Conservation (phyloP, 2,888 invertebrate species). For the Meghimatium bilineatum region DNA sequence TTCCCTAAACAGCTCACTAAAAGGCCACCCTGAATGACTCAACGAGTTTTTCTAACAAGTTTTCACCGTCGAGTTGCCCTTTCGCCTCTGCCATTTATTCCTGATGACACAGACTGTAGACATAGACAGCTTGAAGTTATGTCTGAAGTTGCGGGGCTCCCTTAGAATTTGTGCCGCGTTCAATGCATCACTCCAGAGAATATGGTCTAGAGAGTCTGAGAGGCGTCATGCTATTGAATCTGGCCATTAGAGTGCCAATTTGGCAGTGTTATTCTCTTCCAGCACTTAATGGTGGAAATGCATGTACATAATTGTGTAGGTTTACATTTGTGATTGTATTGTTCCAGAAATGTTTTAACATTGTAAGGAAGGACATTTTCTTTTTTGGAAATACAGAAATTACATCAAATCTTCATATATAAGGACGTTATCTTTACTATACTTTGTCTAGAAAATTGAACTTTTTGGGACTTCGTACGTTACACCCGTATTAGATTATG, state of each 20-base stretch:
- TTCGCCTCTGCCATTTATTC: background rate
- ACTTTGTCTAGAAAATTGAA: too few species aligned
- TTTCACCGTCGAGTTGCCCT: background rate
- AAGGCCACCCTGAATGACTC: background rate
- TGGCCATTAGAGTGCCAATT: background rate
- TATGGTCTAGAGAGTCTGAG: background rate
- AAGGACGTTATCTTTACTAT: too few species aligned
- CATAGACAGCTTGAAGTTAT: background rate
- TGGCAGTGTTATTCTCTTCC: too few species aligned
- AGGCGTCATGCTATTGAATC: background rate
- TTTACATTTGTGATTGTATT: too few species aligned
- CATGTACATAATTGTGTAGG: too few species aligned
- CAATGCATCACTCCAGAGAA: background rate
- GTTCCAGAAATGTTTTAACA: too few species aligned
- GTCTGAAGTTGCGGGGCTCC: background rate
- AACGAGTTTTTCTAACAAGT: background rate
- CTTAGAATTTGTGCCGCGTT: background rate
- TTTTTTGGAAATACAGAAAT: too few species aligned
- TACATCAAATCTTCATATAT: too few species aligned
- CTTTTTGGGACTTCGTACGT: too few species aligned
- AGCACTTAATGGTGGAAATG: too few species aligned
- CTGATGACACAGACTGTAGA: background rate
- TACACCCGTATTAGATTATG: too few species aligned
- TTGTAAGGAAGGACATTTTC: too few species aligned
- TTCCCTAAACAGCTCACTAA: background rate